Evolutionary conservation across 2,113 vertebrate genomes (phyloP), one percentile per base, ranked within the genome.

Genomic region (Syngnathus typhle): DNA sequence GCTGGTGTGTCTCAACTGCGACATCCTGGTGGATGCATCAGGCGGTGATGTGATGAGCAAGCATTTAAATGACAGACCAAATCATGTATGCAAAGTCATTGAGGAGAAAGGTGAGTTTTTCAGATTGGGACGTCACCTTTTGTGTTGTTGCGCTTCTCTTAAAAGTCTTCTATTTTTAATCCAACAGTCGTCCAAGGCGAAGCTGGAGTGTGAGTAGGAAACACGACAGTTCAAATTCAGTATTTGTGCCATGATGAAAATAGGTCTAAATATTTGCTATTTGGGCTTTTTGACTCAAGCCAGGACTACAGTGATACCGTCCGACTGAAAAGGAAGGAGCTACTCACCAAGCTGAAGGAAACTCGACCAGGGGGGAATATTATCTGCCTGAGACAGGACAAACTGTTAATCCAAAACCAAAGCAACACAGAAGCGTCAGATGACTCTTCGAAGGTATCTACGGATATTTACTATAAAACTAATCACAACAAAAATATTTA

Each of bases 1-100:
- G 38, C 86, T 96, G 39, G 92, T 96, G 72, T 99, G 97, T 89
- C 92, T 96, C 74, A 93, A 92, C 88, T 99, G 97, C 86, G 92
- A 96, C 79, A 94, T 95, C 82, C 84, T 94, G 55, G 81, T 90
- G 62, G 93, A 93, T 51, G 92, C 88, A 69, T 93, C 91, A 78
- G 91, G 89, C 16, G 88, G 93, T 61, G 93, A 99, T 86, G 89
- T 90, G 39, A 98, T 99, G 97, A 93, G 93, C 69, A 89, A 90
- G 59, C 97, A 99, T 87, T 89, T 99, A 80, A 91, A 86, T 72
- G 92, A 92, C 74, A 90, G 84, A 67, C 88, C 92, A 32, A 84
- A 87, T 86, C 97, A 99, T 39, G 78, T 82, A 46, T 99, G 97
- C 82, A 94, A 93, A 91, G 89, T 98, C 78, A 87, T 96, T 76